These are phyloP conservation scores for Merops nubicus DNA, from an alignment of 2,113 vertebrate genomes.

Conservation along the genomic window DNA sequence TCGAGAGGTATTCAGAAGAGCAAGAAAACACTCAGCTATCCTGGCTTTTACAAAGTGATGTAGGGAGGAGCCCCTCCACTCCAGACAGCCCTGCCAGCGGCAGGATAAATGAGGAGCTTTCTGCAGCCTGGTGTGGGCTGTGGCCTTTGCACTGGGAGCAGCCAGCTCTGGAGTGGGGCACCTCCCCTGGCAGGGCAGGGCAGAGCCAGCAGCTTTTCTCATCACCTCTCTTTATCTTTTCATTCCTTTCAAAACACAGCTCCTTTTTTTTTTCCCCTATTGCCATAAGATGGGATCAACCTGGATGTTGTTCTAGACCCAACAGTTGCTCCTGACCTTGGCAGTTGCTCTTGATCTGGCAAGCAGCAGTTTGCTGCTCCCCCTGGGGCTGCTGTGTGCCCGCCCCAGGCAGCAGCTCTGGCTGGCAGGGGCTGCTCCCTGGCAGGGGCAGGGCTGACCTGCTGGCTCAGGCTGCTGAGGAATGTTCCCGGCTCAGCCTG, in stretches of 20 bases:
- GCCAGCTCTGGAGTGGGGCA: not conserved
- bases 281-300: not conserved
- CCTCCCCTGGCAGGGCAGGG: not conserved
- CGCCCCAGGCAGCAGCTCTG: not conserved
- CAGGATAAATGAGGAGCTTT: not conserved
- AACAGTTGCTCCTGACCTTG: not conserved
- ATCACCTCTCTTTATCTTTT: not conserved
- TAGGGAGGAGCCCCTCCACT: not conserved
- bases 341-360: not conserved
- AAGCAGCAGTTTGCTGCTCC: not conserved
- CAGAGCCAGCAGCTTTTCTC: not conserved
- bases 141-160: not conserved
- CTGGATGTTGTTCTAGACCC: not conserved
- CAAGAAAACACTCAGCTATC: not conserved
- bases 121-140: not conserved
- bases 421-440: not conserved
- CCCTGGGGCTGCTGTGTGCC: fast-evolving
- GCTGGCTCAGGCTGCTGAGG: not conserved
- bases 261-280: not conserved
- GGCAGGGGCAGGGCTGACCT: not conserved
- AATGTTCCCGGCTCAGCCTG: not conserved
- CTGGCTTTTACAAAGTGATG: not conserved
- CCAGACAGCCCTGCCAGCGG: not conserved
- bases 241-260: not conserved
- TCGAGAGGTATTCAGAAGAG: not conserved